Evolutionary conservation across 2,113 vertebrate genomes (phyloP).

Genomic region (Phainopepla nitens): DNA sequence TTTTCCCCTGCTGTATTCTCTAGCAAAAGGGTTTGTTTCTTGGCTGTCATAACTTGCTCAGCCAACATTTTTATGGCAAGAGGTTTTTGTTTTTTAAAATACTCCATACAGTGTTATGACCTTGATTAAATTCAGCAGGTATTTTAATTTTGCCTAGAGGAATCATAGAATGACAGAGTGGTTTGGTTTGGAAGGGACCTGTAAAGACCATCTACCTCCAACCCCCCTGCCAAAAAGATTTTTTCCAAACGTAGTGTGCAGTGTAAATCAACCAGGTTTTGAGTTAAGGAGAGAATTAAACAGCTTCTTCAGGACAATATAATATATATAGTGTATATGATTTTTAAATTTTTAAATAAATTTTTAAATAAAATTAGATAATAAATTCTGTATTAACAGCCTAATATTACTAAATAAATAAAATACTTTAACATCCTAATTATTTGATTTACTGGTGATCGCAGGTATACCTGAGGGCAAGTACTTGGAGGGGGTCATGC

Average conservation of each 20-base stretch:
- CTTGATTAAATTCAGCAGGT: not conserved
- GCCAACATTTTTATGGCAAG: not conserved
- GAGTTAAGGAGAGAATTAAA: not conserved
- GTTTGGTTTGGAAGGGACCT: not conserved
- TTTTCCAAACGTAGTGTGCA: not conserved
- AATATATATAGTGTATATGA: not conserved
- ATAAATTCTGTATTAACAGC: not conserved
- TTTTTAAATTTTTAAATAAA: not conserved
- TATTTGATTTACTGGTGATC: not conserved
- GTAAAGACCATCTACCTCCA: not conserved
- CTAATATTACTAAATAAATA: not conserved
- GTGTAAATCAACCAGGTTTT: not conserved
- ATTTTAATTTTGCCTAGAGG: not conserved
- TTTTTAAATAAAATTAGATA: not conserved
- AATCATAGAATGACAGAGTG: not conserved
- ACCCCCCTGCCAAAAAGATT: rapidly evolving
- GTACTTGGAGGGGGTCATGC: not conserved
- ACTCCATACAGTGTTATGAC: not conserved
- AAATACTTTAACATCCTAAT: not conserved
- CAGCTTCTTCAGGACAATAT: not conserved
- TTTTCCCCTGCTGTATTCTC: not conserved
- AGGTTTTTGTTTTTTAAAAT: not conserved
- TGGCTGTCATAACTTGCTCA: not conserved
- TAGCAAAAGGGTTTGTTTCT: not conserved
- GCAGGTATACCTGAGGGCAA: not conserved